Conservation (phyloP, 2,888 invertebrate genomes). For the Hirtodrosophila histrioides region DNA sequence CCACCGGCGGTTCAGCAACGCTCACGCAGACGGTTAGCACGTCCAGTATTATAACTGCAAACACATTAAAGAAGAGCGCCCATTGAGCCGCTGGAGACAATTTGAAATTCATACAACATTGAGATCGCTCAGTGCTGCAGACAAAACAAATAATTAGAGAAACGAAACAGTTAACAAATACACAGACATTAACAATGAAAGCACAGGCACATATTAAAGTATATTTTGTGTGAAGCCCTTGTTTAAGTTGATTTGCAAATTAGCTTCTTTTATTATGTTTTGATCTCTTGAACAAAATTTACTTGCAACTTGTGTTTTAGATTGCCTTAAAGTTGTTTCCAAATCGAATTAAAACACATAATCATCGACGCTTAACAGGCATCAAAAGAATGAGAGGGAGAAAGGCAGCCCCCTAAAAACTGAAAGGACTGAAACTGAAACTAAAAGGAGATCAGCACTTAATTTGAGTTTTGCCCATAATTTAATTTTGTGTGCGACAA, state of each 20-base stretch:
- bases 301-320: slow-evolving; percentile 61
- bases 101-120: slow-evolving; percentile 50
- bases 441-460: slow-evolving; percentile 59
- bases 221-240: slow-evolving; percentile 43
- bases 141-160: slow-evolving; percentile 20
- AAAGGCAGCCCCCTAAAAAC: slow-evolving; percentile 6
- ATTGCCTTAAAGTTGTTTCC: slow-evolving; percentile 34
- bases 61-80: slow-evolving; percentile 12
- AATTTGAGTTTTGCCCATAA: slow-evolving; percentile 75
- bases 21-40: slow-evolving; percentile 86
- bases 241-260: slow-evolving; percentile 57
- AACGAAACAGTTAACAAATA: slow-evolving; percentile 9
- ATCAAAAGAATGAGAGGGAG: slow-evolving; percentile 36
- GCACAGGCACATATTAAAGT: slow-evolving; percentile 45
- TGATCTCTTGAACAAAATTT: slow-evolving; percentile 55
- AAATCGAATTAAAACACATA: slow-evolving; percentile 27
- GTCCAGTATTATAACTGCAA: slow-evolving; percentile 57
- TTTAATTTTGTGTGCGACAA: slow-evolving; percentile 71
- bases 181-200: slow-evolving; percentile 30
- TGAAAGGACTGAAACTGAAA: slow-evolving; percentile 22
- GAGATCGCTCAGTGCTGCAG: slow-evolving; percentile 22
- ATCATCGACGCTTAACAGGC: slow-evolving; percentile 49
- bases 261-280: slow-evolving; percentile 55
- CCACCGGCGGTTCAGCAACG: slow-evolving; percentile 84
- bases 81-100: slow-evolving; percentile 19